These are phyloP conservation scores for Elegia similella DNA, from an alignment of 2,888 invertebrate genomes.

Conservation along the genomic window DNA sequence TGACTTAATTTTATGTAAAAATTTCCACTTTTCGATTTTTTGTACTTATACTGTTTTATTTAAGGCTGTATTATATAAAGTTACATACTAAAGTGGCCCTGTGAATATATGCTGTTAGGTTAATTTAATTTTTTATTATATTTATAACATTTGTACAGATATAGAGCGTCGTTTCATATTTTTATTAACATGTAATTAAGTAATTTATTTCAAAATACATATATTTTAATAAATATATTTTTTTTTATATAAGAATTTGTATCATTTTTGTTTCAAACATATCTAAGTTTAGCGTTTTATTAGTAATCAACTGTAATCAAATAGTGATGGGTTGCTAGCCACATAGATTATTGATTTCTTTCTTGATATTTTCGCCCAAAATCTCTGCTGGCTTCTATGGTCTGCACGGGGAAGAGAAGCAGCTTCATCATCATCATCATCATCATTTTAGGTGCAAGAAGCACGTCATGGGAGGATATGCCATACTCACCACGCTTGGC, in stretches of 20 bases:
- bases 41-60: background rate
- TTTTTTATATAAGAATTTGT: background rate
- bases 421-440: too few relatives aligned
- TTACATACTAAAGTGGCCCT: background rate
- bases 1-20: background rate
- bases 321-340: too few relatives aligned
- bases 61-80: background rate
- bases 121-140: background rate
- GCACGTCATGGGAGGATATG: too few relatives aligned
- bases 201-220: slow-evolving; percentile 25
- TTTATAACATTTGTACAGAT: slow-evolving; percentile 28
- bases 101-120: slow-evolving; percentile 7
- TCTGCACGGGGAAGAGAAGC: too few relatives aligned
- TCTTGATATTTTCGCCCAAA: too few relatives aligned
- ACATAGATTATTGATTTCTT: too few relatives aligned
- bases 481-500: too few relatives aligned
- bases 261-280: background rate
- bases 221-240: slow-evolving; percentile 8
- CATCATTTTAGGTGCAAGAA: too few relatives aligned
- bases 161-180: slow-evolving; percentile 12
- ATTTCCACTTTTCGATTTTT: background rate
- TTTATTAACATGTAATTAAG: slow-evolving; percentile 23
- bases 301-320: too few relatives aligned
- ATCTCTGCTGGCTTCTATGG: too few relatives aligned
- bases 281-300: too few relatives aligned